Evolutionary conservation across 2,113 vertebrate genomes (phyloP).

Genomic region (Hylia prasina): DNA sequence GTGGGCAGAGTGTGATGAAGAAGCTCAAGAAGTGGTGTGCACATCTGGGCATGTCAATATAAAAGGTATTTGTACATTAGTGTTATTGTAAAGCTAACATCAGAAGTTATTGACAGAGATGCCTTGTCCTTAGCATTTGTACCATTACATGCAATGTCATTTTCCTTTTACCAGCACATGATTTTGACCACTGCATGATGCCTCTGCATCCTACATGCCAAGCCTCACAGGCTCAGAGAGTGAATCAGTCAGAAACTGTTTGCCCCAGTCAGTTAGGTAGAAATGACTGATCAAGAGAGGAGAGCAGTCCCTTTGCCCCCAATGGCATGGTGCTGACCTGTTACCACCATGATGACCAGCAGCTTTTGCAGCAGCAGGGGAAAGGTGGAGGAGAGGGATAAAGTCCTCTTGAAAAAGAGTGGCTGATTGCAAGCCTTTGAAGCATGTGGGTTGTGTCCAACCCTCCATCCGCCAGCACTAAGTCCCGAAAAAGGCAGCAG

Average conservation of each 20-base stretch:
- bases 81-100: background rate
- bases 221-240: background rate
- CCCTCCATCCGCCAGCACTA: background rate
- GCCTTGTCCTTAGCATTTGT: background rate
- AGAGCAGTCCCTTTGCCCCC: background rate
- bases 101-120: background rate
- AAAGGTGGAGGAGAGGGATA: background rate
- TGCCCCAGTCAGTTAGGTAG: background rate
- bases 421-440: background rate
- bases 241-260: background rate
- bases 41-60: background rate
- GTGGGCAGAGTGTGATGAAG: background rate
- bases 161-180: background rate
- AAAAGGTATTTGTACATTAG: background rate
- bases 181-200: background rate
- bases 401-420: background rate
- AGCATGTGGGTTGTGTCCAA: fast-evolving
- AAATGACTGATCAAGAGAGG: background rate
- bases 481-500: background rate
- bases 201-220: fast-evolving
- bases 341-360: fast-evolving
- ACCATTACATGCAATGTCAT: background rate
- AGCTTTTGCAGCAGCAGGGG: background rate
- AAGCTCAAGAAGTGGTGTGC: background rate
- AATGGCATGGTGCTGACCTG: fast-evolving